Base-by-base conservation (phyloP, 2,113 vertebrate species). In the Tupaia tana region DNA sequence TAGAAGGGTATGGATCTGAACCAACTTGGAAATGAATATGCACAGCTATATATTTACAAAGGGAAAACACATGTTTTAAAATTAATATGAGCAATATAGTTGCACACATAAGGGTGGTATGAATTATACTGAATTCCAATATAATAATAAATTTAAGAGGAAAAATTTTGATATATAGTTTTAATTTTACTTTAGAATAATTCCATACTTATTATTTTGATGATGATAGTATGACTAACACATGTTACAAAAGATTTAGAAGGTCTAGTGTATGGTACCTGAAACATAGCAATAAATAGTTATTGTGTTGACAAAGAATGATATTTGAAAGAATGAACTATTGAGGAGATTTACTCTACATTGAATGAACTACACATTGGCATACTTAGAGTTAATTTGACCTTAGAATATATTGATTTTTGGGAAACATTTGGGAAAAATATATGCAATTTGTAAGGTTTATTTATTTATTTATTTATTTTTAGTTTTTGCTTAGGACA, bases 141-240 rank as follows among this genome's bases (percentile, higher is more conserved):
- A 75, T 93, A 90, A 84, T 86, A 84, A 27, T 83, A 86, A 78
- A 74, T 69, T 25, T 64, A 29, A 56, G 16, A 56, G 31, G 75
- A 58, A 78, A 91, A 74, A 86, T 12, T 15, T 52, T 61, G 66
- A 34, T 27, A 58, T 52, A 25, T n/a, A 16, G 6, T 85, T 79
- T 73, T 73, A 31, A 78, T 86, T 96, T 70, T 15, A 75, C 81
- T 75, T 94, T 83, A 52, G 61, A 69, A 14, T 84, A 77, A 69
- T 83, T 92, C 79, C 89, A 24, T 71, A 34, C 16, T 71, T 16
- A 64, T 92, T 43, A 73, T 43, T 43, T 43, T 73, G 67, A 78
- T 66, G 27, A 67, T 89, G 59, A 63, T 27, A 2, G 12, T 52
- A 58, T 34, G 43, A 91, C 31, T 77, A 77, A 16, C 66, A 6